Percentiles rank a stretch among this genome's conserved stretches.
Evolutionary conservation across 2,797 vertebrate genomes (phyloP).

Genomic region (Xiphorhynchus erythropygius): DNA sequence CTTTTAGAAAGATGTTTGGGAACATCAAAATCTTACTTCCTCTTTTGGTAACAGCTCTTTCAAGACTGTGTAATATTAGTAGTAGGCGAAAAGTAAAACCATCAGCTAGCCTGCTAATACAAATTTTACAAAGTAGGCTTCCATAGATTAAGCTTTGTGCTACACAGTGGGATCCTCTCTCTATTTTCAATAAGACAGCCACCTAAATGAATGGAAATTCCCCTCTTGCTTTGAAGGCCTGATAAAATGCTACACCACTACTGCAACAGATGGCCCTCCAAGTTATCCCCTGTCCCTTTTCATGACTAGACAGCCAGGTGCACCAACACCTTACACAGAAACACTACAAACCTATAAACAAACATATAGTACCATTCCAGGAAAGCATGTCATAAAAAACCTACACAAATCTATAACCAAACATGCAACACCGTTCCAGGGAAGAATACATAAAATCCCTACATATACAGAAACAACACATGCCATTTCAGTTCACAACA

Average conservation of each 20-base stretch:
- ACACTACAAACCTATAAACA: not conserved
- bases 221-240: not conserved
- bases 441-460: not conserved
- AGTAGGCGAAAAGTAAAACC: not conserved
- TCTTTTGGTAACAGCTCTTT: not conserved
- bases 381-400: not conserved
- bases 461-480: not conserved
- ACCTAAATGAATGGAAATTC: not conserved
- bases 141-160: not conserved
- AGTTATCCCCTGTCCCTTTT: not conserved
- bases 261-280: not conserved
- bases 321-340: not conserved
- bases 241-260: not conserved
- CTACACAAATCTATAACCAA: not conserved
- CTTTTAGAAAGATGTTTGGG: not conserved
- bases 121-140: not conserved
- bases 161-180: not conserved
- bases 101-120: not conserved
- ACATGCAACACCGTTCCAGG: not conserved
- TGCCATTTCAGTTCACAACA: not conserved
- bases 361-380: not conserved
- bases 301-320: not conserved
- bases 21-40: not conserved
- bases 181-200: not conserved
- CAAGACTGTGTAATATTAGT: not conserved